These are phyloP conservation scores for Oligia fasciuncula DNA, from an alignment of 2,888 invertebrate genomes.

Conservation along the genomic window DNA sequence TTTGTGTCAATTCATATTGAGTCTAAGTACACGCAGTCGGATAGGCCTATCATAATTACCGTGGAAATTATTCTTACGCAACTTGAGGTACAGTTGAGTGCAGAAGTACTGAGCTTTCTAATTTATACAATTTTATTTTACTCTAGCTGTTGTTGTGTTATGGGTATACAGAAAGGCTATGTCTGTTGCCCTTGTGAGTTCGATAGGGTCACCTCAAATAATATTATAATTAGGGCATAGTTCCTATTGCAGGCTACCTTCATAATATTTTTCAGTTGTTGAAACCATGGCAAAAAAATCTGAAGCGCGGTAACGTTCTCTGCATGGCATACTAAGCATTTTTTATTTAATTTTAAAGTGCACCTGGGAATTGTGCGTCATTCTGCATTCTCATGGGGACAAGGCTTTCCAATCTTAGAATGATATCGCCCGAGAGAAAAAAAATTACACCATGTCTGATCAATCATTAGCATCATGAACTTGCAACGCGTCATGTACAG, in stretches of 20 bases:
- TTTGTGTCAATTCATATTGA: conserved; percentile 72
- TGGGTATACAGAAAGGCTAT: neutral
- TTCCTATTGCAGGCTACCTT: neutral
- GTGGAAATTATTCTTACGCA: conserved; percentile 82
- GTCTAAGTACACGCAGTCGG: conserved; percentile 73
- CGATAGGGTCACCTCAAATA: neutral
- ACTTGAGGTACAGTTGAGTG: conserved; percentile 69
- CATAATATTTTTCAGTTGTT: neutral
- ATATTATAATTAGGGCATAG: neutral
- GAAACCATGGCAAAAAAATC: neutral
- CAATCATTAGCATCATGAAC: neutral
- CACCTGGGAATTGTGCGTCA: neutral
- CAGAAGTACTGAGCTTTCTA: conserved; percentile 45
- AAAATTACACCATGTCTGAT: neutral
- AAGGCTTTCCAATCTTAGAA: neutral
- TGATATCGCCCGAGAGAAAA: neutral
- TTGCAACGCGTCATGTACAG: neutral
- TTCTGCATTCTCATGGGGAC: neutral
- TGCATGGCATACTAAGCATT: neutral
- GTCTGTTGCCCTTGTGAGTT: neutral
- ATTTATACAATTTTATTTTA: neutral
- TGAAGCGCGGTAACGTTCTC: neutral
- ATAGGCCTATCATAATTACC: conserved; percentile 81
- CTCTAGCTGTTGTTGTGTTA: neutral
- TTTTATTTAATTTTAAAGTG: neutral